Evolutionary conservation across 1,140 invertebrate species (phyloP), one percentile per base, ranked within the genome.

Genomic region (Drosophila kepulauana): DNA sequence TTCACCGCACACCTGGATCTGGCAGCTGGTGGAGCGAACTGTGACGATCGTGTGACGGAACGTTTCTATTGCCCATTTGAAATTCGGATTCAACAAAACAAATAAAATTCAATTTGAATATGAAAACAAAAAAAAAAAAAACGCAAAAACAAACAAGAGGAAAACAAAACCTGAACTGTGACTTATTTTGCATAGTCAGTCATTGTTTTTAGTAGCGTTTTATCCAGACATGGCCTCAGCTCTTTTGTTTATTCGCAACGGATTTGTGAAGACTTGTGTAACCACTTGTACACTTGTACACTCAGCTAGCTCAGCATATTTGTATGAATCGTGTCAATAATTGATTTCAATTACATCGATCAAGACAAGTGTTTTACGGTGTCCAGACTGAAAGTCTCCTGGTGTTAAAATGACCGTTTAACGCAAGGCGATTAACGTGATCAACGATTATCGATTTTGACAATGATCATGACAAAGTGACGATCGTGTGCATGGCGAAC

Each of bases 271-370:
- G 54, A n/a, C 54, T 84, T 79, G 75, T 73, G 73, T 64, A 82
- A 41, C 10, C 35, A 10, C 51, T 66, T 13, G 11, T 43, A n/a
- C 38, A 33, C 65, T 57, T 13, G 67, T 48, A 15, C 25, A 59
- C 38, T 41, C 30, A 10, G 56, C 45, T 16, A 13, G 7, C 57
- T 78, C 66, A 71, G 69, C 78, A 49, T 49, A 52, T 76, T 87
- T 70, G 46, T 52, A 56, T 13, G 15, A 77, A 71, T 79, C 67
- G 63, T 76, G 75, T 49, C 71, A 66, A 73, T 76, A 85, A 73
- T 79, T 68, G 74, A 77, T 84, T 88, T 43, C 33, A 67, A 62
- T 81, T 52, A 20, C 35, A 35, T 10, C 28, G 20, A 54, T n/a
- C 8, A 10, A 25, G n/a, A 35, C n/a, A 45, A n/a, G 11, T 15